phyloP scores from a whole-genome alignment of 2,888 invertebrate species.

The Drosophila quasianomalipes region DNA sequence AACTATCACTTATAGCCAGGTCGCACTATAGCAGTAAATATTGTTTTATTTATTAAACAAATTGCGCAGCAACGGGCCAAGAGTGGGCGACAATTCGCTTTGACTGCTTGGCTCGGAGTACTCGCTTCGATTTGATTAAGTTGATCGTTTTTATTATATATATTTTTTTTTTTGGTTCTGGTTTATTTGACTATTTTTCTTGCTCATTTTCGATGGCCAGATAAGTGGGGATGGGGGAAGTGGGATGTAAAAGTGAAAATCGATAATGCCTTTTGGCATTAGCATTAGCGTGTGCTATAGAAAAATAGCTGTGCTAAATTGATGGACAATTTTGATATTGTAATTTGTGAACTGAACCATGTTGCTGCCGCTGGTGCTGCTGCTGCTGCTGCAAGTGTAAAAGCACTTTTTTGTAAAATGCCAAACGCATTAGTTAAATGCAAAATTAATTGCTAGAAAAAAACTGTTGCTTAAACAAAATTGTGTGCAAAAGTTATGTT shows the following conservation, averaged over 20 bases:
- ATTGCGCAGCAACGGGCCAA: constrained; percentile 58
- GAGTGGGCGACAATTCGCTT: constrained; percentile 49
- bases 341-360: constrained; percentile 57
- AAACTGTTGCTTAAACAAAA: constrained; percentile 31
- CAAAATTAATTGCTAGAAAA: constrained; percentile 64
- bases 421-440: constrained; percentile 74
- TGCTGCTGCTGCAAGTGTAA: constrained; percentile 31
- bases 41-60: constrained; percentile 59
- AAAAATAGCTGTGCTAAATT: constrained; percentile 33
- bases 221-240: constrained; percentile 21
- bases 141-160: constrained; percentile 24
- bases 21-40: constrained; percentile 33
- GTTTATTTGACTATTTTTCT: constrained; percentile 6
- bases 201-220: constrained; percentile 17
- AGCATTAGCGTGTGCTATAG: constrained; percentile 27
- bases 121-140: constrained; percentile 64
- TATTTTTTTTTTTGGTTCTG: constrained; percentile 1
- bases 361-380: constrained; percentile 18
- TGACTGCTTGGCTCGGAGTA: constrained; percentile 42
- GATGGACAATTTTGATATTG: constrained; percentile 67
- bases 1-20: constrained; percentile 4
- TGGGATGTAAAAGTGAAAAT: constrained; percentile 59
- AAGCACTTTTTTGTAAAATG: constrained; percentile 46
- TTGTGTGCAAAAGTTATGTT: constrained; percentile 40
- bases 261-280: constrained; percentile 68